phyloP scores from a whole-genome alignment of 2,888 invertebrate species.

The Caradrina clavipalpis region DNA sequence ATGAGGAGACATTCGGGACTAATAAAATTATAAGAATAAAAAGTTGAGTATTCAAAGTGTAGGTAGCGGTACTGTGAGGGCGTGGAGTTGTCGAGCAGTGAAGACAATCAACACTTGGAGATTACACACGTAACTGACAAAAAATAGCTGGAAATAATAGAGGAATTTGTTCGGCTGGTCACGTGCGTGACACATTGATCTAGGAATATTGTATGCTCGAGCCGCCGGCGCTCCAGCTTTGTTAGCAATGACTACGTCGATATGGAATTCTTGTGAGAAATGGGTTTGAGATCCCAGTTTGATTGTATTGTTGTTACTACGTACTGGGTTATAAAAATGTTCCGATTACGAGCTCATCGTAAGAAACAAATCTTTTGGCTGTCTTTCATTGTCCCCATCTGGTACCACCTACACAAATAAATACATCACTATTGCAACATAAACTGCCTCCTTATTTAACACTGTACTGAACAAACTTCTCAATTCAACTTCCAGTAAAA shows the following conservation, averaged over 20 bases:
- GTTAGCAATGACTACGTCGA: conserved; percentile 52
- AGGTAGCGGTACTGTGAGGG: conserved; percentile 30
- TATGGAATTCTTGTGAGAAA: conserved; percentile 51
- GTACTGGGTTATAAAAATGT: conserved; percentile 1
- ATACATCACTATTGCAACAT: neutral
- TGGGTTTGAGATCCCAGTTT: conserved; percentile 51
- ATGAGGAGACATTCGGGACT: conserved; percentile 49
- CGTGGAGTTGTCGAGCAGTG: conserved; percentile 48
- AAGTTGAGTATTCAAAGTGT: conserved; percentile 54
- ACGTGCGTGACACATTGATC: conserved; percentile 66
- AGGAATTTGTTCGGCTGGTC: conserved; percentile 64
- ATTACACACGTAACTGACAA: conserved; percentile 79
- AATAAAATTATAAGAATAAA: conserved; percentile 55
- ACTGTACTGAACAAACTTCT: conserved; percentile 9
- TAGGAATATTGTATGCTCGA: conserved; percentile 57
- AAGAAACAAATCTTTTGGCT: neutral
- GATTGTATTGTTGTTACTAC: conserved; percentile 43
- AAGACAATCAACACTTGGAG: conserved; percentile 73
- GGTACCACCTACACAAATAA: neutral
- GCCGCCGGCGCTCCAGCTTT: conserved; percentile 43
- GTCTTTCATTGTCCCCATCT: neutral
- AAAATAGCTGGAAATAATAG: conserved; percentile 71
- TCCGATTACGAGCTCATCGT: neutral
- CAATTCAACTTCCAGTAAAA: conserved; percentile 10
- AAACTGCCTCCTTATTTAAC: conserved; percentile 2